Conservation (phyloP, 2,888 invertebrate genomes). For the Rotaria macrura region DNA sequence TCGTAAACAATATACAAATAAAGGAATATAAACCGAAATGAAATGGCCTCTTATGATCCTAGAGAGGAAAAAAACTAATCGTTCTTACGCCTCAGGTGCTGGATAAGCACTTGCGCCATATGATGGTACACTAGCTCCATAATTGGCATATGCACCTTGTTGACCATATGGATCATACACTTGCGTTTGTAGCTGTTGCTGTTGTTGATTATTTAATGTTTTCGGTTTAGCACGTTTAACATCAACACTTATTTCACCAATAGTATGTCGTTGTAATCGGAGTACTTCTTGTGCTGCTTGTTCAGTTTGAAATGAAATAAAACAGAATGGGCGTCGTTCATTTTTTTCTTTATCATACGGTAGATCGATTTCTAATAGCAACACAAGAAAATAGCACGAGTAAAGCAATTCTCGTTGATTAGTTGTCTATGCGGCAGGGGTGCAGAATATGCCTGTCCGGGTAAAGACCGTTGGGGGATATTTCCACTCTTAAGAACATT, state of each 20-base stretch:
- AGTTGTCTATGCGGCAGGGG: too few relatives aligned
- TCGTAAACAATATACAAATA: too few relatives aligned
- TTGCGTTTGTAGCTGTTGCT: background rate
- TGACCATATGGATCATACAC: background rate
- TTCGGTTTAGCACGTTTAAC: conserved; percentile 12
- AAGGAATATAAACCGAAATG: too few relatives aligned
- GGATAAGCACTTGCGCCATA: background rate
- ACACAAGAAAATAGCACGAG: background rate
- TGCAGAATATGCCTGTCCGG: too few relatives aligned
- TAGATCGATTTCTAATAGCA: background rate
- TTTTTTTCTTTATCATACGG: conserved; percentile 9
- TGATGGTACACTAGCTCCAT: background rate
- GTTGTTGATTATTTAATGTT: background rate
- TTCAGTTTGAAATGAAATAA: conserved; percentile 21
- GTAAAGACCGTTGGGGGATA: too few relatives aligned
- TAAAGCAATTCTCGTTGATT: too few relatives aligned
- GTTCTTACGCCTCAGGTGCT: background rate
- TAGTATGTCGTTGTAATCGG: background rate
- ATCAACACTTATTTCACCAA: conserved; percentile 1
- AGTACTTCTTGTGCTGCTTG: conserved; percentile 12
- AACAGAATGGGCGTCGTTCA: conserved; percentile 18
- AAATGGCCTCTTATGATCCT: too few relatives aligned
- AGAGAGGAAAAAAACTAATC: too few relatives aligned
- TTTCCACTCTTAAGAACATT: too few relatives aligned
- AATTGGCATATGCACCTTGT: background rate